Conservation (phyloP, 2,797 vertebrate genomes). For the Dicrostonyx torquatus region DNA sequence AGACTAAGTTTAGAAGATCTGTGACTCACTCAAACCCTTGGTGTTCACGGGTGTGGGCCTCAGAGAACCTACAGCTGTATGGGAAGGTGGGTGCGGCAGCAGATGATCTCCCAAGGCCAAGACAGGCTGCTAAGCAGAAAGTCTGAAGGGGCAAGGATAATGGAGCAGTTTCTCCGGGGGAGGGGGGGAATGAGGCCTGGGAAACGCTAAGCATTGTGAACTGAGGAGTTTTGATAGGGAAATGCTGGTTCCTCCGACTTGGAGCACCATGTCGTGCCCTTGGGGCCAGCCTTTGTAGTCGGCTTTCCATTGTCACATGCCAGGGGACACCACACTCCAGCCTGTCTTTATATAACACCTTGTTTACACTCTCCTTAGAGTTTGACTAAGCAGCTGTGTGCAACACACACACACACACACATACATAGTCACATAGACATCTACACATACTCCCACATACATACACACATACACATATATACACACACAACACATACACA, state of each 20-base stretch:
- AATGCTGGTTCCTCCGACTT: neutral
- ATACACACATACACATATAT: rapidly evolving
- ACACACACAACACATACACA: neutral
- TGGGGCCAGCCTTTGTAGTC: neutral
- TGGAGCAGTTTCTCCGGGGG: neutral
- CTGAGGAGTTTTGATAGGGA: neutral
- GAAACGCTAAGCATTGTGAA: neutral
- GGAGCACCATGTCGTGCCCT: neutral
- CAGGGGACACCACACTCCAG: neutral
- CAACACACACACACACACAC: neutral
- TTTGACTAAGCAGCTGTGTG: neutral
- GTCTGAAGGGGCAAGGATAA: neutral
- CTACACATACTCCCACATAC: rapidly evolving
- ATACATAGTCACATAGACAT: rapidly evolving
- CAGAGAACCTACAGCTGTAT: neutral
- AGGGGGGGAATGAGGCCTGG: neutral
- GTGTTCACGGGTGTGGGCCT: neutral
- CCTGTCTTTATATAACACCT: neutral
- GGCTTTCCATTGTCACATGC: neutral
- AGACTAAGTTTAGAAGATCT: neutral
- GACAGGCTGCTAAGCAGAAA: neutral
- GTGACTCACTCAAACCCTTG: neutral
- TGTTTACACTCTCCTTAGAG: neutral
- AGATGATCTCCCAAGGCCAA: neutral
- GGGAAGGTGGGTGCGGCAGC: rapidly evolving